Conservation (phyloP, 2,113 vertebrate genomes). For the Zosterops lateralis region DNA sequence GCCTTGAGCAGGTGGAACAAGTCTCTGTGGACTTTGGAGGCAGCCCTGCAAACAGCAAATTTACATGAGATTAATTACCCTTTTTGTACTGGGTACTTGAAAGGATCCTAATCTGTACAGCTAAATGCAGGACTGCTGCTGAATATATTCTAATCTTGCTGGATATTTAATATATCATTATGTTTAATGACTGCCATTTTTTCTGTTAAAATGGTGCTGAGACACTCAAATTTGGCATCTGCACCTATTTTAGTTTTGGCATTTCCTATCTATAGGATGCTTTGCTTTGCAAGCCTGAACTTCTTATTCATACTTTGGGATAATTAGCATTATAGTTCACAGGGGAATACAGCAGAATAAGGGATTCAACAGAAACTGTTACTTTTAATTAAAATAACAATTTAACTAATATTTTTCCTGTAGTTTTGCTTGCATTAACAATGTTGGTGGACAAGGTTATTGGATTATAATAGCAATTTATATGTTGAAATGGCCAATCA, state of each 20-base stretch:
- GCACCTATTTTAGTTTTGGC: neutral
- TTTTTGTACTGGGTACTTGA: neutral
- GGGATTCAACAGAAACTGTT: neutral
- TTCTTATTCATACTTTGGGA: neutral
- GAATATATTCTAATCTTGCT: neutral
- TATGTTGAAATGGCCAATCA: slow-evolving; percentile 22
- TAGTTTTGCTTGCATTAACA: neutral
- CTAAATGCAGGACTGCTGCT: neutral
- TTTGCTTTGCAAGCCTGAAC: neutral
- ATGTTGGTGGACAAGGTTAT: neutral
- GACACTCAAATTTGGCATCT: neutral
- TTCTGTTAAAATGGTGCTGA: neutral
- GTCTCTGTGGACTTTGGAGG: neutral
- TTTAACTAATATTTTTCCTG: neutral
- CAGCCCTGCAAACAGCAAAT: neutral
- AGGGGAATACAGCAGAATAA: neutral
- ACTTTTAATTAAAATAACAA: slow-evolving; percentile 2
- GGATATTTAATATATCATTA: neutral
- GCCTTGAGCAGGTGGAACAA: neutral
- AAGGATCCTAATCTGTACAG: neutral
- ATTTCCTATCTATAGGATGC: neutral
- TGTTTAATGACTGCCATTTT: neutral
- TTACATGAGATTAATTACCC: neutral
- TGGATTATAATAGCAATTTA: neutral
- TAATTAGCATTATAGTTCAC: neutral